Evolutionary conservation across 2,888 invertebrate species (phyloP), one percentile per base, ranked within the genome.

Genomic region (Drosophila merina): DNA sequence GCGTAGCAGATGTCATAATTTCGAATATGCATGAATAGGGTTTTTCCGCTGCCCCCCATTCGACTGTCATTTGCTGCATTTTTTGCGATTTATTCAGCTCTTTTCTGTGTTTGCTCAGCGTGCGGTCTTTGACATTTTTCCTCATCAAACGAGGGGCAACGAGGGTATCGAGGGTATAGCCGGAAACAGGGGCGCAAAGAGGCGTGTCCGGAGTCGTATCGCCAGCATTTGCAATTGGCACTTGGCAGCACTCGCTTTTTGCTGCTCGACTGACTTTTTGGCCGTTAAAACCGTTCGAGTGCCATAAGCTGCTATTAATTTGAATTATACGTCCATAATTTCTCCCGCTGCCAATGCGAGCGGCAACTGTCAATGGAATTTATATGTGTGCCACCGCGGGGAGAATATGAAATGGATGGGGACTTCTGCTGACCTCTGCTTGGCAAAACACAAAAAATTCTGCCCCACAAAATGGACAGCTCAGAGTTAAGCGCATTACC

Each of bases 301-400:
- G 85, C 80, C 82, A 84, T 84, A 86, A 84, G 83, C 83, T 78
- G 86, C 84, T 80, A 84, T 84, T 87, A 87, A 84, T 84, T 86
- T 87, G 88, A 84, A 84, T 87, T 87, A 84, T 87, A 72, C 45
- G 83, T 74, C 75, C 48, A 86, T 84, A 84, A 86, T 84, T 86
- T 84, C 62, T 42, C 76, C 78, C 57, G 49, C 26, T 47, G 25
- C 44, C 42, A 51, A 58, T 45, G 9, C 44, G 44, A 36, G n/a
- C 28, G 75, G 76, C 76, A 77, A 72, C 72, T 84, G 79, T 79
- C 80, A 84, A 69, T 86, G 75, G 79, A 78, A 59, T 84, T 77
- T 75, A 82, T 70, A 59, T 56, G 48, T 47, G 10, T 59, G 48
- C 42, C 8, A n/a, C 20, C 25, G 25, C 47, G 38, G 9, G 9